Conservation (phyloP, 1,140 invertebrate genomes). For the Calosoma granatense region DNA sequence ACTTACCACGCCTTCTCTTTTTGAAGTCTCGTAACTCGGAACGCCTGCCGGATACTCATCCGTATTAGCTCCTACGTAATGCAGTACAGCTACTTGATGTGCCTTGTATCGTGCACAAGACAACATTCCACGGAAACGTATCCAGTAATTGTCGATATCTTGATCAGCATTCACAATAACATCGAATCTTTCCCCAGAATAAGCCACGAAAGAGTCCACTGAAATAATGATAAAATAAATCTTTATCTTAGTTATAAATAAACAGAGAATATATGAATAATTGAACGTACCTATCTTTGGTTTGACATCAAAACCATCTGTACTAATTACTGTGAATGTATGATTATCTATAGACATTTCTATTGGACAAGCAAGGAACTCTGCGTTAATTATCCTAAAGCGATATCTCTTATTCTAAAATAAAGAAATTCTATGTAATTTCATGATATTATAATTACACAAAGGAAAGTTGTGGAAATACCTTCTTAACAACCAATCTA, state of each 20-base stretch:
- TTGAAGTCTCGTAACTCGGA: conserved; percentile 49
- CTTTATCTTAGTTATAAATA: too few species aligned
- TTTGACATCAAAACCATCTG: conserved; percentile 40
- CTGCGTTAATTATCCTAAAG: conserved; percentile 47
- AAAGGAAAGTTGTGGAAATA: conserved; percentile 10
- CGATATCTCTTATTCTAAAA: conserved; percentile 40
- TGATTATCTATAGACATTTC: conserved; percentile 43
- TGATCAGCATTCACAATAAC: conserved; percentile 64
- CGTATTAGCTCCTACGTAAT: conserved; percentile 8
- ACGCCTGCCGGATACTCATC: conserved; percentile 40
- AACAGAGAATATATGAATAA: background rate
- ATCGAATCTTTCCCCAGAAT: conserved; percentile 77
- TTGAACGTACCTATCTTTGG: conserved; percentile 21
- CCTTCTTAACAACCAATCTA: background rate
- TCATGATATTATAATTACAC: too few species aligned
- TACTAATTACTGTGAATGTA: conserved; percentile 38
- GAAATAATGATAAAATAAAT: too few species aligned
- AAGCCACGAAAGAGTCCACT: conserved; percentile 67
- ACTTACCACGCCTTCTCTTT: conserved; percentile 49
- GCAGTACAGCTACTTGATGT: conserved; percentile 3
- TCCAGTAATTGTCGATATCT: conserved; percentile 67
- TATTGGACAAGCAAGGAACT: conserved; percentile 42
- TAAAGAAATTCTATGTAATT: too few species aligned
- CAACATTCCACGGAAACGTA: conserved; percentile 64
- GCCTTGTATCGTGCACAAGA: conserved; percentile 54